Conservation (phyloP, 2,888 invertebrate genomes). For the Archips crataeganus region DNA sequence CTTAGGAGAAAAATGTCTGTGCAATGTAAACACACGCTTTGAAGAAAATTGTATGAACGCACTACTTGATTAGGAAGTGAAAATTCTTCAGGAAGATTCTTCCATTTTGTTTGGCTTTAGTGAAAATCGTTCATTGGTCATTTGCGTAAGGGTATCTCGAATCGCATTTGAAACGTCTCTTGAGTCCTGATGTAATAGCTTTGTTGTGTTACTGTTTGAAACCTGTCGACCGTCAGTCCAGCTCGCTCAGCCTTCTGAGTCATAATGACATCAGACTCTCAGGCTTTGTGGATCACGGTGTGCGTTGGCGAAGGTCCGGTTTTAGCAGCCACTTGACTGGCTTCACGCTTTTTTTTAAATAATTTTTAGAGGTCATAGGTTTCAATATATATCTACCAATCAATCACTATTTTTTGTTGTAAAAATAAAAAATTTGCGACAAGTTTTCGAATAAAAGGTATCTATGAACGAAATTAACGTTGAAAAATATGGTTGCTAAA, state of each 20-base stretch:
- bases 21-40: no score
- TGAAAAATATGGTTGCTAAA: no score
- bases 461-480: no score
- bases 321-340: constrained; percentile 23
- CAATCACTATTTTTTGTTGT: neutral
- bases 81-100: no score
- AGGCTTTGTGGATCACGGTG: constrained; percentile 15
- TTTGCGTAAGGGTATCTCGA: no score
- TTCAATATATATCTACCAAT: neutral
- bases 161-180: no score
- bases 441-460: neutral
- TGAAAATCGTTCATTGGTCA: no score
- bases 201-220: constrained; percentile 21
- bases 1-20: no score
- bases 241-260: constrained; percentile 35
- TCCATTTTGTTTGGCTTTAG: no score
- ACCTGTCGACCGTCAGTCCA: constrained; percentile 8
- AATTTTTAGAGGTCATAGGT: constrained; percentile 1
- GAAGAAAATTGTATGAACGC: no score
- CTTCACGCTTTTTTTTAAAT: constrained; percentile 16
- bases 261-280: constrained; percentile 40
- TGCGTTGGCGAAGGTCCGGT: constrained; percentile 28
- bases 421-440: neutral
- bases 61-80: no score
- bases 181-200: no score